A percentile compares a stretch with the other conserved stretches of the same genome.
phyloP scores from a whole-genome alignment of 1,140 invertebrate species.

The Habropoda laboriosa region DNA sequence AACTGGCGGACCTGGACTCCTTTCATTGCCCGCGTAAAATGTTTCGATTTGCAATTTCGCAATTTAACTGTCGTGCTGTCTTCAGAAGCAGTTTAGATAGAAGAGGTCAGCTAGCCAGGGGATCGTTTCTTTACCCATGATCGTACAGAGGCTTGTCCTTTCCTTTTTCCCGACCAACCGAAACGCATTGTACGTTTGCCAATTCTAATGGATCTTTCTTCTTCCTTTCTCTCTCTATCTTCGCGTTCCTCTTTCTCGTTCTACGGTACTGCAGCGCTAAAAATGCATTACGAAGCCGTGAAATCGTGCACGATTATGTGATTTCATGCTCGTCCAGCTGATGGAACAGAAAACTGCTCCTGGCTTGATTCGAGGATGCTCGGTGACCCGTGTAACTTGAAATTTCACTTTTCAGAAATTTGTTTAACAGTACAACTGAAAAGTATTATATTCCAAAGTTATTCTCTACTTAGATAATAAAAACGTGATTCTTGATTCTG shows the following conservation, averaged over 20 bases:
- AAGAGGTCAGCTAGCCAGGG: constrained; percentile 14
- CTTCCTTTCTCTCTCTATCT: too few relatives aligned
- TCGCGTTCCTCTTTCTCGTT: not conserved
- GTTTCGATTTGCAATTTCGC: constrained; percentile 73
- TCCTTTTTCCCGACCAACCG: not conserved
- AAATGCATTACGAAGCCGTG: constrained; percentile 43
- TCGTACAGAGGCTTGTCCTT: constrained; percentile 4
- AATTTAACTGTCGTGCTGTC: constrained; percentile 64
- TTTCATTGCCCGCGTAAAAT: constrained; percentile 74
- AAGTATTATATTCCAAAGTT: too few relatives aligned
- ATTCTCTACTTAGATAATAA: too few relatives aligned
- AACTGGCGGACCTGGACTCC: constrained; percentile 62
- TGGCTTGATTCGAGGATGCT: not conserved
- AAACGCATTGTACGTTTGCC: constrained; percentile 4
- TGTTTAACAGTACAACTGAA: not conserved
- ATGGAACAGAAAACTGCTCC: constrained; percentile 1
- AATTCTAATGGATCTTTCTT: constrained; percentile 39
- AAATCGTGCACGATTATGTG: constrained; percentile 34
- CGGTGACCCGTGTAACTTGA: not conserved
- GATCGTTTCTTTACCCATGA: not conserved
- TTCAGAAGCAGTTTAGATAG: constrained; percentile 64
- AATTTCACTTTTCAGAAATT: not conserved
- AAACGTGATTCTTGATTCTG: too few relatives aligned
- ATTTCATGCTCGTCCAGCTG: constrained; percentile 39
- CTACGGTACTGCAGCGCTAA: constrained; percentile 7